Conservation (phyloP, 2,888 invertebrate species). For the Hecatera dysodea region DNA sequence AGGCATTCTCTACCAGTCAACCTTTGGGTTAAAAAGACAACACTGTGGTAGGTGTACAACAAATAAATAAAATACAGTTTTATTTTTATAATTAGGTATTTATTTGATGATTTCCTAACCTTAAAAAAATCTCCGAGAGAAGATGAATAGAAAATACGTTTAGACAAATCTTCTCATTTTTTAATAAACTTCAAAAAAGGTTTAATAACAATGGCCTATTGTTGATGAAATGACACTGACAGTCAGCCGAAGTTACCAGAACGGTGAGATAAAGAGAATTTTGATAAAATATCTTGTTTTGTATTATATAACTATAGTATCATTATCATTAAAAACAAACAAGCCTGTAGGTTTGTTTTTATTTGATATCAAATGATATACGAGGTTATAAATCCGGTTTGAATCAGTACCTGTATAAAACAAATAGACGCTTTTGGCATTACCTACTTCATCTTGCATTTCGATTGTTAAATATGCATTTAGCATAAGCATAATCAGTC, state of each 20-base stretch:
- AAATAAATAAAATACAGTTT: too few species aligned
- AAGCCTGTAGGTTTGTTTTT: slow-evolving; percentile 12
- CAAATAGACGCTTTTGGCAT: not conserved
- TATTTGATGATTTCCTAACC: too few species aligned
- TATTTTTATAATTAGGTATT: too few species aligned
- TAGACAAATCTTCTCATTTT: not conserved
- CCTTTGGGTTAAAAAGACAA: too few species aligned
- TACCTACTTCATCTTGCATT: not conserved
- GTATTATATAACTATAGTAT: slow-evolving; percentile 8
- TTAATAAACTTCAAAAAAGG: not conserved
- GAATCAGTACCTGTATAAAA: not conserved
- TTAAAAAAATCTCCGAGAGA: too few species aligned
- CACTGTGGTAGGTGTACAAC: too few species aligned
- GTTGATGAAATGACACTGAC: not conserved
- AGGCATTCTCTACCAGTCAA: too few species aligned
- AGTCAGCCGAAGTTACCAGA: slow-evolving; percentile 14
- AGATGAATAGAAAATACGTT: too few species aligned
- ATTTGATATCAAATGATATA: not conserved
- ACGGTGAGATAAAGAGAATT: slow-evolving; percentile 9
- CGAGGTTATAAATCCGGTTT: not conserved
- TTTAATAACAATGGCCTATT: not conserved
- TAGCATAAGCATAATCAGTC: too few species aligned
- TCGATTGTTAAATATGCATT: not conserved
- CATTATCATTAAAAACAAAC: slow-evolving; percentile 32
- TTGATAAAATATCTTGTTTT: slow-evolving; percentile 37